phyloP scores from a whole-genome alignment of 2,113 vertebrate species.

The Setophaga coronata region DNA sequence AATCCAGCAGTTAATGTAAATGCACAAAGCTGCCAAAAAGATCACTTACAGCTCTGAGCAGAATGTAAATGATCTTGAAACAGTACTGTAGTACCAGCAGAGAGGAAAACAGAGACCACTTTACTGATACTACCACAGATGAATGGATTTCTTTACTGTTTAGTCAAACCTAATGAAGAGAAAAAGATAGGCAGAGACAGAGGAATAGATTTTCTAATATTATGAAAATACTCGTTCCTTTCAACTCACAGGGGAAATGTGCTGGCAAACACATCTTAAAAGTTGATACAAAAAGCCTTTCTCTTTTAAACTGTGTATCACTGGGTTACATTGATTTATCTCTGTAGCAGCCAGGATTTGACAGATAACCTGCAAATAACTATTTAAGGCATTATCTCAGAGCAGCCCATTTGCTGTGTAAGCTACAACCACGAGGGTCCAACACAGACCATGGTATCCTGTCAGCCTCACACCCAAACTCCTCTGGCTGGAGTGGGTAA shows the following conservation, averaged over 20 bases:
- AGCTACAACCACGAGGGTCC: background rate
- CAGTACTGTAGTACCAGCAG: background rate
- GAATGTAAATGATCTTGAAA: conserved; percentile 15
- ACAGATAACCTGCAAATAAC: background rate
- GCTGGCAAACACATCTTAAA: background rate
- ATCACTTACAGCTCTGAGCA: background rate
- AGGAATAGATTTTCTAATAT: background rate
- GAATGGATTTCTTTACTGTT: conserved; percentile 1
- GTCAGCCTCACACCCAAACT: background rate
- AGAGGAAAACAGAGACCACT: background rate
- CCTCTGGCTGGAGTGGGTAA: background rate
- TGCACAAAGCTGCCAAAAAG: background rate
- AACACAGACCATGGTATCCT: rapidly evolving
- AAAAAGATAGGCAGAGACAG: background rate
- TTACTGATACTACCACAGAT: background rate
- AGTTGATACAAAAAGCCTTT: background rate
- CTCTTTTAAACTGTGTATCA: background rate
- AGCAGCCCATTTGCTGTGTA: background rate
- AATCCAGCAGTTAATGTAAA: background rate
- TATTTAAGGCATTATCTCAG: background rate
- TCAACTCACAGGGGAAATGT: background rate
- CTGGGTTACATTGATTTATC: background rate
- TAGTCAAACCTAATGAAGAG: background rate
- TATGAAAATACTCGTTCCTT: background rate
- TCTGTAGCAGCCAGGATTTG: background rate